Evolutionary conservation across 1,140 invertebrate genomes (phyloP), one percentile per base, ranked within the genome.

Genomic region (Nymphalis io): DNA sequence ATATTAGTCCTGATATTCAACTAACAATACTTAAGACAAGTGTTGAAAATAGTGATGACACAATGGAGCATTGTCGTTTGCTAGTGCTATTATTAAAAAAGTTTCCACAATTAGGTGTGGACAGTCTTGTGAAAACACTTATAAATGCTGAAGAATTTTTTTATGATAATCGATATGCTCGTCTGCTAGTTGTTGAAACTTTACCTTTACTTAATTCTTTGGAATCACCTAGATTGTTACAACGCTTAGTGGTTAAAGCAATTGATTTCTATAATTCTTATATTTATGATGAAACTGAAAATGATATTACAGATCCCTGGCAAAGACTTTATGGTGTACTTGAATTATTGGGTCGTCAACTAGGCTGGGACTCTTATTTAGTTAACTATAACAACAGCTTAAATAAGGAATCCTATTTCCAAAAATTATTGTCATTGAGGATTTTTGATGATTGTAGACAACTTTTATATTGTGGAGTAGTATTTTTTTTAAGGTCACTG

Each of bases 31-130:
- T 98, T 13, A 92, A 97, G 67, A 94, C 95, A 70, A 96, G 96
- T 69, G 96, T 96, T 21, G 96, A 97, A 89, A 95, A 96, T 68
- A 96, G 96, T 80, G 95, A 96, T 85, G 96, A 97, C 84, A 97
- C 95, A 23, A 95, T 97, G 93, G 96, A 97, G 81, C 96, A 97
- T 87, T 97, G 96, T 84, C 93, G 96, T 74, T 89, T 97, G 55
- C 90, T 97, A 51, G 92, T 98, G 33, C 83, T 98, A 46, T 92
- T 97, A 60, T 91, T 98, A 55, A 95, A 95, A 76, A 94, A 95
- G 80, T 97, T 98, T 92, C 96, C 96, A 42, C 95, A 95, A 80
- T 94, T 96, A n/a, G 94, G 97, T 86, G 96, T 96, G 42, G 96
- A 96, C 92, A 92, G 91, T 68, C 88, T 96, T 59, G 94, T 96